Evolutionary conservation across 2,888 invertebrate genomes (phyloP), one percentile per base, ranked within the genome.

Genomic region (Polymixis flavicincta): DNA sequence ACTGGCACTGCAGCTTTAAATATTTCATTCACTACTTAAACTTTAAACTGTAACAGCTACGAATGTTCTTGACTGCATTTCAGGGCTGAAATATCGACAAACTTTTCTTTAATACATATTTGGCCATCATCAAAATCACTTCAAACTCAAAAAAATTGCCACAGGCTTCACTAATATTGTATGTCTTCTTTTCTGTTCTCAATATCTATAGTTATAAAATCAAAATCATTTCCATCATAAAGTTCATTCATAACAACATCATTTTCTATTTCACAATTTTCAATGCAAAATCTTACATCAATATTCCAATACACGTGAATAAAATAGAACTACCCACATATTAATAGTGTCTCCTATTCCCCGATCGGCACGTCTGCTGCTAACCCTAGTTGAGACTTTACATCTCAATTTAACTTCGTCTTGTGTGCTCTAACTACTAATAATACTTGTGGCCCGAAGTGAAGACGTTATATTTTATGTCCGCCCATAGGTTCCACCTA

Each of bases 401-500:
- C 88, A 87, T 89, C 88, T 88, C 91, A 92, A 93, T 93, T 89
- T 92, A 93, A 93, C 90, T 93, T 93, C 75, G 89, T 80, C 88
- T 87, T 88, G 78, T 81, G 88, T 71, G 86, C 78, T 80, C 79
- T 86, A 87, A 87, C 80, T 85, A 83, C 78, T 83, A 81, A 86
- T 74, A 77, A 85, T 78, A 80, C 79, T 74, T 68, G 55, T 59
- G 74, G 77, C 54, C 63, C 82, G 82, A 64, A 69, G 69, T 79
- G 68, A 84, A 82, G 88, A 83, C 85, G 80, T 84, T 87, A 87
- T 87, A 89, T 90, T 89, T 89, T 90, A 86, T 74, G 87, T 74
- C 69, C 69, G 73, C 64, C 64, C 70, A 61, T 73, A 63, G 37
- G 70, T 70, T 73, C 42, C 48, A 76, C 14, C 28, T 59, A 82